Conservation (phyloP, 2,113 vertebrate species). For the Tamias sibiricus region DNA sequence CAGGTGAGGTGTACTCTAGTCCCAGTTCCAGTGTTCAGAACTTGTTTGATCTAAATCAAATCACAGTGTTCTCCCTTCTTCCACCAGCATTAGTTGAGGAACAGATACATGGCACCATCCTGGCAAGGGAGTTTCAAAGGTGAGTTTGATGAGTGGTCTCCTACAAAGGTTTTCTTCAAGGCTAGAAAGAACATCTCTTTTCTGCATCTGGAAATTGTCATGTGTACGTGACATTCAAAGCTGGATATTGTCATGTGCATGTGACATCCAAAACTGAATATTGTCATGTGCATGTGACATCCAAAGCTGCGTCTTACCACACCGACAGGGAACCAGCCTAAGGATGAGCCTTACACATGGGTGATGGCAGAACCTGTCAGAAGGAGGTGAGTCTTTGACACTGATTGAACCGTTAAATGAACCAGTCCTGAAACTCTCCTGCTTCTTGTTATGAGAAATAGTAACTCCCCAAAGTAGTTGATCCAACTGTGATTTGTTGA, state of each 20-base stretch:
- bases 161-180: not conserved
- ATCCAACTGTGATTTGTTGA: not conserved
- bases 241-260: too few species aligned
- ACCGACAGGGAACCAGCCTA: not conserved
- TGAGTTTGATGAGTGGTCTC: not conserved
- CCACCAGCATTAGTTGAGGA: not conserved
- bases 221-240: not conserved
- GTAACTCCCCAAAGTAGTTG: not conserved
- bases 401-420: not conserved
- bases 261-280: not conserved
- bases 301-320: not conserved
- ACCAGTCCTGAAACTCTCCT: not conserved
- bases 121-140: not conserved
- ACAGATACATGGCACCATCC: not conserved
- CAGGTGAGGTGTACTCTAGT: not conserved
- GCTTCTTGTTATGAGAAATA: not conserved
- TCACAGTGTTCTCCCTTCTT: not conserved
- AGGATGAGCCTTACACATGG: not conserved
- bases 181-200: not conserved
- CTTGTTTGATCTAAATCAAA: not conserved
- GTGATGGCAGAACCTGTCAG: not conserved
- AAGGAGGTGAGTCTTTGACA: not conserved
- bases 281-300: not conserved
- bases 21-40: not conserved
- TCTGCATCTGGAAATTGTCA: not conserved